Evolutionary conservation across 2,113 vertebrate species (phyloP), one percentile per base, ranked within the genome.

Genomic region (Apodemus sylvaticus): DNA sequence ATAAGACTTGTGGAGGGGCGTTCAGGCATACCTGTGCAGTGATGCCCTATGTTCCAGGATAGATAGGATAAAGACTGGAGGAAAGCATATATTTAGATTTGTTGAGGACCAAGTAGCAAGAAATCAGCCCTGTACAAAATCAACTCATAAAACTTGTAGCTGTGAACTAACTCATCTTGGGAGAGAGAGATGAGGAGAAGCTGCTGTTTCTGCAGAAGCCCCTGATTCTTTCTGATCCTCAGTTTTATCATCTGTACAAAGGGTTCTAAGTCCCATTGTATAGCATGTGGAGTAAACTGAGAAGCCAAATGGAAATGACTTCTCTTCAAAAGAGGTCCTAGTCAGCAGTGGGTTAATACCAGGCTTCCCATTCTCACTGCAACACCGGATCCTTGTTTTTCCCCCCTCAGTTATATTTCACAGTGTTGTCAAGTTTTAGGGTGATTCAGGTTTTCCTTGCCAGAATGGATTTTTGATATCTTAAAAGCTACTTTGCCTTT

Each of bases 171-270:
- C 48, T 17, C 11, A 81, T 78, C 17, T 58, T 48, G 45, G 39
- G 55, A 53, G 64, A 70, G 77, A 83, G 42, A 86, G 42, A 26
- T 71, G 19, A 36, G 45, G 24, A 26, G 0, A 89, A 34, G 51
- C 39, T 34, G 1, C 24, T 29, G 4, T 89, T 77, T 22, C 77
- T 86, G 24, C 36, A 76, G 66, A 60, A 85, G 26, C 55, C 39
- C 13, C 31, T 31, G 19, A 76, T 24, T 31, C 71, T 76, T 76
- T n/a, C 0, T 12, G 39, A 20, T 9, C 39, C 82, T 88, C 22
- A 68, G 22, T 58, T 11, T 85, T 66, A 74, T 78, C 77, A 86
- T 95, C 86, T 90, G 62, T 93, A n/a, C 83, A 93, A 66, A 92
- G 90, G 87, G 96, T 55, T 31, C n/a, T 71, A 0, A 66, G 11